Base-by-base conservation (phyloP, 2,888 invertebrate species). In the Agrochola litura region DNA sequence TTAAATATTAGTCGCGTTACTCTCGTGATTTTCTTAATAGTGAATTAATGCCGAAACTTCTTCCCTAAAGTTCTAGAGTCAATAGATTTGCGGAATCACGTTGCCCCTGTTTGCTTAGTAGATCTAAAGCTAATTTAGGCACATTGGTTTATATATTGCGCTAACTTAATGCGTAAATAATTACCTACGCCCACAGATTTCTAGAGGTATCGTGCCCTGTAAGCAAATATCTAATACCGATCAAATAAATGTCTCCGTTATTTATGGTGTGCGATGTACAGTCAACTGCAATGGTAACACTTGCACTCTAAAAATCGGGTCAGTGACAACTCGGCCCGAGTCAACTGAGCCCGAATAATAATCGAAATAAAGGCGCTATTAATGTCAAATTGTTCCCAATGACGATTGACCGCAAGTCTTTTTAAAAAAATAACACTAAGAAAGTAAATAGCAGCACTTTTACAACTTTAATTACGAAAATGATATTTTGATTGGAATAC, bases 1-100 rank as follows among this genome's bases (percentile, higher is more conserved):
- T 41, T 10, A 19, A 56, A 25, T 52, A 68, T 69, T 30, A n/a
- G 14, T 25, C 22, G 3, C 37, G 64, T 49, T 19, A 49, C 19
- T 16, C 3, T 19, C 52, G 2, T 49, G 46, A 71, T 19, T 46
- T 14, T 22, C 49, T 12, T 49, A 66, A 30, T 49, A 30, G 19
- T 49, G 9, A 30, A 30, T 75, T 49, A 52, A 30, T 19, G 8
- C 12, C 43, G 14, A 52, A 46, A 16, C 14, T 43, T 73, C 49
- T 49, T 49, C 37, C 12, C 54, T 9, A 10, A 30, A 70, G 75
- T 49, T 54, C 25, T n/a, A 22, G 22, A 52, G 49, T 43, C 58
- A 79, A 82, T 76, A 82, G 43, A 64, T 68, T 76, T 64, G 43
- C 49, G 52, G 49, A 46, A 68, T 82, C 82, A 76, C 82, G 67